Evolutionary conservation across 1,140 invertebrate species (phyloP).

Genomic region (Penaeus japonicus): DNA sequence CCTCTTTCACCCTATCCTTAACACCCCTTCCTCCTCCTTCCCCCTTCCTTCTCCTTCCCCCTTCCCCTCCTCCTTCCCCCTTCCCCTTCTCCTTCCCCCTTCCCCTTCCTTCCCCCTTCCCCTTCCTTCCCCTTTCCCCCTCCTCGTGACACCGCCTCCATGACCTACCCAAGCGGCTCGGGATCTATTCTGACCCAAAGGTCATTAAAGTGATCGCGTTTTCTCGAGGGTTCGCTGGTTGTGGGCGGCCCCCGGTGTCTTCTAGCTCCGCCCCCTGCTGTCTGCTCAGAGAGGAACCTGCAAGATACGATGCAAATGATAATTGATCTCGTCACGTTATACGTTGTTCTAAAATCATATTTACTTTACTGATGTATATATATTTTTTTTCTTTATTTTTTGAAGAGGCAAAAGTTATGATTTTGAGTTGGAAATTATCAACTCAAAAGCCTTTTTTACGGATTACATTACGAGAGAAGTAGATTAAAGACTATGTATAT

Average conservation of each 20-base stretch:
- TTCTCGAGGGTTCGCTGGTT: slow-evolving; percentile 51
- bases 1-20: too few species aligned
- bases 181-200: slow-evolving; percentile 62
- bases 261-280: slow-evolving; percentile 14
- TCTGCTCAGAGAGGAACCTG: slow-evolving; percentile 42
- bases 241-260: slow-evolving; percentile 29
- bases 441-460: too few species aligned
- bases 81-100: not conserved
- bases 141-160: not conserved
- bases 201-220: slow-evolving; percentile 62
- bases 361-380: not conserved
- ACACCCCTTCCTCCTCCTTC: too few species aligned
- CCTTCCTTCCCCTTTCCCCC: not conserved
- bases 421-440: too few species aligned
- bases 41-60: too few species aligned
- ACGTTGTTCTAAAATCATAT: too few species aligned
- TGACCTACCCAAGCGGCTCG: slow-evolving; percentile 33
- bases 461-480: too few species aligned
- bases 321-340: too few species aligned
- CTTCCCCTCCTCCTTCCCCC: too few species aligned
- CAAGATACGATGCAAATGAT: not conserved
- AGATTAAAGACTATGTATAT: too few species aligned
- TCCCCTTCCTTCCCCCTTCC: not conserved
- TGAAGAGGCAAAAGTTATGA: too few species aligned
- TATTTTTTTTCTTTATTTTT: too few species aligned